Base-by-base conservation (phyloP, 2,113 vertebrate genomes). In the Neotoma lepida region DNA sequence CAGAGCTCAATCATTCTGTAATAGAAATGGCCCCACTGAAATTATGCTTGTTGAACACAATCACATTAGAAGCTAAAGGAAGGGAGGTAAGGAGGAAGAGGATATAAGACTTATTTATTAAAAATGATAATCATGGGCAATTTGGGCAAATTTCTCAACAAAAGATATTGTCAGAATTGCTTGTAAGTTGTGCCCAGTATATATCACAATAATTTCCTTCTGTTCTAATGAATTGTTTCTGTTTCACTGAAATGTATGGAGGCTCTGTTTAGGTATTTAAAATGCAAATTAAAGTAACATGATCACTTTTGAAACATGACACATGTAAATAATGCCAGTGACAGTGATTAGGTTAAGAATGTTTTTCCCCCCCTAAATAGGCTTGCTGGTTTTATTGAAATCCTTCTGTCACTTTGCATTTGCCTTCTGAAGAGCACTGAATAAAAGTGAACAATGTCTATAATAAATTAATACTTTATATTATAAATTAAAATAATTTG, bases 1-100 rank as follows among this genome's bases (percentile, higher is more conserved):
- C 98, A 98, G 97, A 98, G 97, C 97, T 98, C 98, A 98, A 98
- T 98, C 98, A 98, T 97, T 98, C 97, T 89, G 95, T 98, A 98
- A 98, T 98, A 98, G 98, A 98, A 98, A 98, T 96, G 96, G 97
- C 98, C 98, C 98, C 98, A 97, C 94, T 98, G 98, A 97, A 98
- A 98, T 97, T 97, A 97, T 93, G 97, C 89, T 92, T 98, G 97
- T 97, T 98, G 97, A 98, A 97, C 96, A 94, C 93, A 92, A 97
- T 97, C 97, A 92, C 91, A 96, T 86, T 63, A 97, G 89, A 96
- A 96, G 94, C 94, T 93, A 97, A 88, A 97, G 87, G 96, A 85
- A 97, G 89, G 96, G 95, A 97, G 33, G 86, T n/a, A 97, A 96
- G 82, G 63, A 97, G 77, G 54, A 22, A 90, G 54, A 61, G 20